Percentiles rank a stretch among this genome's conserved stretches.
These are phyloP conservation scores for Phaedon cochleariae DNA, from an alignment of 2,888 invertebrate genomes.

Conservation along the genomic window DNA sequence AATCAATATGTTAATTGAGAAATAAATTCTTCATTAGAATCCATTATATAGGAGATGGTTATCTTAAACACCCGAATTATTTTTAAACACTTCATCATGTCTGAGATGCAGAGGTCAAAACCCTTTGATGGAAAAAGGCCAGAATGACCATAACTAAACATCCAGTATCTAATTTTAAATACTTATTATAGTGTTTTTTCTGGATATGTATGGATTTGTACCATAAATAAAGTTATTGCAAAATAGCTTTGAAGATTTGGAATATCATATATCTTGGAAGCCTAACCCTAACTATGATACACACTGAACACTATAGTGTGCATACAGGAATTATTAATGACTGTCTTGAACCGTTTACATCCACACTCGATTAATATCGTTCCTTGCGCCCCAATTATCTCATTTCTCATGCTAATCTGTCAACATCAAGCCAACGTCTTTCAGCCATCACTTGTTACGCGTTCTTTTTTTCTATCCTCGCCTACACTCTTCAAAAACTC, in stretches of 20 bases:
- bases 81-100: not conserved
- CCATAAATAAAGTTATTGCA: no score
- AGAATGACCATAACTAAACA: no score
- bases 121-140: no score
- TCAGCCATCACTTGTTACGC: slow-evolving; percentile 25
- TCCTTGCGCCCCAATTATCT: slow-evolving; percentile 46
- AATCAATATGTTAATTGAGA: not conserved
- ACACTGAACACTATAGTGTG: no score
- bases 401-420: slow-evolving; percentile 47
- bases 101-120: no score
- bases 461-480: slow-evolving; percentile 13
- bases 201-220: no score
- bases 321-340: not conserved
- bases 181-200: no score
- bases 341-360: slow-evolving; percentile 41
- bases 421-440: slow-evolving; percentile 37
- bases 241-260: no score
- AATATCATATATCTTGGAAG: no score
- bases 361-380: slow-evolving; percentile 46
- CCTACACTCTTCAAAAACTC: not conserved
- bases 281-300: no score
- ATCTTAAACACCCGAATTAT: not conserved
- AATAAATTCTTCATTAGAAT: not conserved
- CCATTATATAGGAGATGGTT: not conserved
- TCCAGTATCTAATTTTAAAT: no score